A percentile compares a stretch with the other conserved stretches of the same genome.
phyloP scores from a whole-genome alignment of 2,113 vertebrate species.

The Prinia subflava region DNA sequence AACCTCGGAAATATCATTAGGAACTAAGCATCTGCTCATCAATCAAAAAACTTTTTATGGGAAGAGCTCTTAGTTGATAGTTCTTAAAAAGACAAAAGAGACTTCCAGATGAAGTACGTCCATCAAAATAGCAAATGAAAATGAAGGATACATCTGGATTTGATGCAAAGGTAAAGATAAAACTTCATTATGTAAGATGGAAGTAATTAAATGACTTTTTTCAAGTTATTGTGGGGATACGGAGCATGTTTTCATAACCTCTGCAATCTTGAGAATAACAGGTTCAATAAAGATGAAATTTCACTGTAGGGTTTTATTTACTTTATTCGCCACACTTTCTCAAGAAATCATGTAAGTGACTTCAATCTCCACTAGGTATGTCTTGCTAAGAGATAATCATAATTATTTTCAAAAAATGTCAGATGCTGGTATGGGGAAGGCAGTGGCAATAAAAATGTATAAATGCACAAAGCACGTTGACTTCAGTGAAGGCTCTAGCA shows the following conservation, averaged over 20 bases:
- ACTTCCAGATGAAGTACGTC: background rate
- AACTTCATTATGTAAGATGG: background rate
- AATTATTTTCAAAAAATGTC: background rate
- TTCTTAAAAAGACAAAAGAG: background rate
- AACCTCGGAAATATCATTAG: conserved; percentile 23
- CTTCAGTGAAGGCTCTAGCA: background rate
- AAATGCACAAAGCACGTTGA: accelerated
- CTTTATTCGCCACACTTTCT: background rate
- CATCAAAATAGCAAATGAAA: background rate
- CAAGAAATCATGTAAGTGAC: background rate
- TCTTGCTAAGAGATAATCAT: background rate
- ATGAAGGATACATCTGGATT: background rate
- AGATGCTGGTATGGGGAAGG: background rate
- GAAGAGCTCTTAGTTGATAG: background rate
- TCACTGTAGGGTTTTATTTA: background rate
- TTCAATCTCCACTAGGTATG: background rate
- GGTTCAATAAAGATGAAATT: background rate
- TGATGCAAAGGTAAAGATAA: background rate
- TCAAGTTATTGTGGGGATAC: background rate
- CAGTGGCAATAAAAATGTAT: background rate
- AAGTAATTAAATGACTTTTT: conserved; percentile 9
- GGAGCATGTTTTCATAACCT: background rate
- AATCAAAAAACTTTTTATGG: conserved; percentile 19
- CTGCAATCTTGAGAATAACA: background rate
- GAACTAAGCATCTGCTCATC: conserved; percentile 11